Evolutionary conservation across 2,113 vertebrate species (phyloP).

Genomic region (Saccopteryx leptura): DNA sequence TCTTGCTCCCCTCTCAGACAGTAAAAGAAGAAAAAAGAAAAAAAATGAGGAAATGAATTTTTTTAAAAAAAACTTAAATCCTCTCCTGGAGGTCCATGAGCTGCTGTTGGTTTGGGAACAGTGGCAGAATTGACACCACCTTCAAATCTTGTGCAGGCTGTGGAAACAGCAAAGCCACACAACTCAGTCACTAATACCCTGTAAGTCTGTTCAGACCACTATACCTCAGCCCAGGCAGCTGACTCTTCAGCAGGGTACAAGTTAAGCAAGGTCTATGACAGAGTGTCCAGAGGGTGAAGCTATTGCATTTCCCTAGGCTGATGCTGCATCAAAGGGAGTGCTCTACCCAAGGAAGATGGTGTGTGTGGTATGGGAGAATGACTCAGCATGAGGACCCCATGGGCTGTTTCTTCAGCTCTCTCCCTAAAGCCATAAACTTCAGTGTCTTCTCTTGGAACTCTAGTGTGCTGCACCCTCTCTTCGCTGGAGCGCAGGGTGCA

Average conservation of each 20-base stretch:
- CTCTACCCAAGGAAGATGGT: not conserved
- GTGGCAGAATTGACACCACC: no score
- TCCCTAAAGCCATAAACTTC: not conserved
- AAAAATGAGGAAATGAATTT: no score
- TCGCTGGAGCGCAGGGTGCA: not conserved
- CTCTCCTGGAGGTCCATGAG: no score
- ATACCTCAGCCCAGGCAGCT: not conserved
- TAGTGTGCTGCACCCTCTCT: not conserved
- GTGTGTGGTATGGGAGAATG: not conserved
- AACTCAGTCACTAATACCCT: not conserved
- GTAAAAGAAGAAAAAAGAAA: no score
- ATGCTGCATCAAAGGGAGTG: not conserved
- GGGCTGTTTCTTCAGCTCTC: not conserved
- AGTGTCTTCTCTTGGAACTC: not conserved
- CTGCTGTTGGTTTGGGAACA: no score
- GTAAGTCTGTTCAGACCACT: not conserved
- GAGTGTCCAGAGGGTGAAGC: not conserved
- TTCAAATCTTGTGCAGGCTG: no score
- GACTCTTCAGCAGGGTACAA: not conserved
- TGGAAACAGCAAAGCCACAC: not conserved
- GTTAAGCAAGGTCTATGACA: not conserved
- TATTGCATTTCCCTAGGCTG: not conserved
- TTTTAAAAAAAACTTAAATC: no score
- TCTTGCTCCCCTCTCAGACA: no score
- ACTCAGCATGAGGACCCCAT: not conserved